Evolutionary conservation across 2,888 invertebrate genomes (phyloP).

Genomic region (Margaritifera margaritifera): DNA sequence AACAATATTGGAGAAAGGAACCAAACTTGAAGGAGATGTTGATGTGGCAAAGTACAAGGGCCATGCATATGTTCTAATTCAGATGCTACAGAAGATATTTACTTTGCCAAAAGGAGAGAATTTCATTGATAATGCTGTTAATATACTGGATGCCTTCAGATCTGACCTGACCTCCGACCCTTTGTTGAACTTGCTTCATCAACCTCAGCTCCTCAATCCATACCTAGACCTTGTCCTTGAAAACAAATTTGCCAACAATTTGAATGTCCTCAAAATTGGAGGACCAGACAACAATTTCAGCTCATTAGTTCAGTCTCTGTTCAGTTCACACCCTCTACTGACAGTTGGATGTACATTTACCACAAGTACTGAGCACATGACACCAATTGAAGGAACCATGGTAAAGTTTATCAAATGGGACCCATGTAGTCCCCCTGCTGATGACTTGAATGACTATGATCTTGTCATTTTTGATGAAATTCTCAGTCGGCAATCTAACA

Average conservation of each 20-base stretch:
- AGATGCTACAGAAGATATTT: constrained; percentile 30
- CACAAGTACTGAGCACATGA: constrained; percentile 75
- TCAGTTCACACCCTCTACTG: constrained; percentile 82
- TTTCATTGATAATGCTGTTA: constrained; percentile 27
- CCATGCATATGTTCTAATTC: constrained; percentile 21
- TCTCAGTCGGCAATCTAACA: constrained; percentile 48
- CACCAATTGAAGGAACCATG: constrained; percentile 76
- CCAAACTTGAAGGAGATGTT: not conserved
- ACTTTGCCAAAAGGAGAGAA: constrained; percentile 23
- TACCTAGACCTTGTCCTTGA: constrained; percentile 84
- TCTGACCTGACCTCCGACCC: constrained; percentile 41
- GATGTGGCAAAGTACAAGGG: constrained; percentile 8
- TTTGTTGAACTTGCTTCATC: constrained; percentile 33
- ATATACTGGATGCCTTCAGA: constrained; percentile 30
- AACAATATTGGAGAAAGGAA: constrained; percentile 3
- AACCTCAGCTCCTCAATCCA: constrained; percentile 58
- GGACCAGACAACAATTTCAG: constrained; percentile 51
- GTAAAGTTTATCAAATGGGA: constrained; percentile 81
- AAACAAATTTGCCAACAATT: constrained; percentile 81
- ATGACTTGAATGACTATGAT: constrained; percentile 50
- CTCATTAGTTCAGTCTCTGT: constrained; percentile 31
- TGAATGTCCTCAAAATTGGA: constrained; percentile 83
- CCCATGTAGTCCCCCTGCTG: constrained; percentile 74
- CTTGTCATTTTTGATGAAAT: constrained; percentile 59
- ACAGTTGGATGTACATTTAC: constrained; percentile 78